Evolutionary conservation across 2,888 invertebrate genomes (phyloP), one percentile per base, ranked within the genome.

Genomic region (Eucera pruinosa): DNA sequence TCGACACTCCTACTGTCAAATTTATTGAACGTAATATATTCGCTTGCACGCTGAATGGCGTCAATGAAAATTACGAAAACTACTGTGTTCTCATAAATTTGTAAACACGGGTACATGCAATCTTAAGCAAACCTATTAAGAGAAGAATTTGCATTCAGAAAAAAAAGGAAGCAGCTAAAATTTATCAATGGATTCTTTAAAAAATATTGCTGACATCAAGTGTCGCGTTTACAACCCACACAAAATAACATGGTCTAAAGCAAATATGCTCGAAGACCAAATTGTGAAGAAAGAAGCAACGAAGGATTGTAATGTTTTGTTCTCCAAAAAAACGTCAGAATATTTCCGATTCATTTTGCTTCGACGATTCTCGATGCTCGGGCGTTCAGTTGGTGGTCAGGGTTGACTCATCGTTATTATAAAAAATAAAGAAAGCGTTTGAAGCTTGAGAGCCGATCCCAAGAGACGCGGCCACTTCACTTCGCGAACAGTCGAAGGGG

Each of bases 1-100:
- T 75, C 41, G 75, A 48, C 54, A 43, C 65, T 60, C 54, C 54
- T 60, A 65, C 74, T 61, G 74, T 66, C 60, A 48, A 74, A 74
- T 75, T 75, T 74, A 55, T 74, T 30, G 54, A 18, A 65, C 48
- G 60, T 66, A 65, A 75, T 65, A 64, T 72, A 72, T 72, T 74
- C 72, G 39, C 9, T 13, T n/a, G 43, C 27, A 41, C 13, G 20
- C 15, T 7, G 25, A 20, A 30, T 4, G 39, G 52, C 1, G 45
- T 1, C 36, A 18, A 45, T 25, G n/a, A 47, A 54, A 60, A 58
- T 64, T 36, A 52, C 5, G 60, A 47, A 75, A 41, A 60, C 33
- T 39, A 55, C 25, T 47, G n/a, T 68, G 48, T 54, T 33, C 55
- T 11, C 9, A 25, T 23, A 20, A 15, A 45, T 39, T 25, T 27